Evolutionary conservation across 2,888 invertebrate genomes (phyloP).

Genomic region (Melanophora roralis): DNA sequence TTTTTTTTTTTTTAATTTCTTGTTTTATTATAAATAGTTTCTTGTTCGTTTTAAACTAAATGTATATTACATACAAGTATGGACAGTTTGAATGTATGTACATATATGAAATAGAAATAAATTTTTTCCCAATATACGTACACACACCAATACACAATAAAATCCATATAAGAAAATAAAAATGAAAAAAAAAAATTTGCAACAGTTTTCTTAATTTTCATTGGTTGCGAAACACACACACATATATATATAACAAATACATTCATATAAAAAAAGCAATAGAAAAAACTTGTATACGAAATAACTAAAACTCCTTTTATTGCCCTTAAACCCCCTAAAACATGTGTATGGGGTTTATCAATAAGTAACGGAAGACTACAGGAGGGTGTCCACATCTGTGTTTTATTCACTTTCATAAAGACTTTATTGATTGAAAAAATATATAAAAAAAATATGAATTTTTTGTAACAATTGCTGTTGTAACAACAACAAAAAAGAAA

Average conservation of each 20-base stretch:
- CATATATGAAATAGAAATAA: neutral
- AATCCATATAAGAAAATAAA: constrained; percentile 26
- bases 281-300: neutral
- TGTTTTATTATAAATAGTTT: too few relatives aligned
- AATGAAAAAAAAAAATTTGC: constrained; percentile 41
- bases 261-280: neutral
- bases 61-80: too few relatives aligned
- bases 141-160: neutral
- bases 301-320: constrained; percentile 28
- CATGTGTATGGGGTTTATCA: constrained; percentile 27
- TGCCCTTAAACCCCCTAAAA: constrained; percentile 48
- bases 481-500: too few relatives aligned
- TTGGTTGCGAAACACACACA: constrained; percentile 45
- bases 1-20: too few relatives aligned
- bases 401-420: neutral
- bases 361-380: neutral
- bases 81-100: too few relatives aligned
- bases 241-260: neutral
- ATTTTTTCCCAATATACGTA: neutral
- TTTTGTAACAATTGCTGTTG: too few relatives aligned
- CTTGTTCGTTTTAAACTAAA: too few relatives aligned
- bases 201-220: constrained; percentile 57
- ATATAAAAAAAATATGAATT: too few relatives aligned
- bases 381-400: neutral
- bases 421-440: too few relatives aligned